Conservation (phyloP, 1,140 invertebrate species). For the Drosophila nigrodunni region DNA sequence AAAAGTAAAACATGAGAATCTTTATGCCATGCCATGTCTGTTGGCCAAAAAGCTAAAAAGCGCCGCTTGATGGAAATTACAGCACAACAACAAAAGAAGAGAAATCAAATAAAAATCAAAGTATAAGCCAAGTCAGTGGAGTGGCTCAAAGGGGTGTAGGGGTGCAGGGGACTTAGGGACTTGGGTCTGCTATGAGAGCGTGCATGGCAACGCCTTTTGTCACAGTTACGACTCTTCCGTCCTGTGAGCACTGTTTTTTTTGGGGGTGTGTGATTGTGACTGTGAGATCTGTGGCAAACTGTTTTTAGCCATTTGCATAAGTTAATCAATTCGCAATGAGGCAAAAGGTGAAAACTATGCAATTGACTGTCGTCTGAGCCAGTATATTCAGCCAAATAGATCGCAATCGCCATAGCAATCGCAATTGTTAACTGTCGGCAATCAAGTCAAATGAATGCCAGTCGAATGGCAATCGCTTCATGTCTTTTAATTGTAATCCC, state of each 20-base stretch:
- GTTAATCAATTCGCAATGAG: slow-evolving; percentile 83
- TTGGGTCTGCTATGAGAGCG: slow-evolving; percentile 44
- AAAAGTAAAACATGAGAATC: slow-evolving; percentile 77
- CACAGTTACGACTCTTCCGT: slow-evolving; percentile 63
- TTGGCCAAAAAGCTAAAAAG: slow-evolving; percentile 53
- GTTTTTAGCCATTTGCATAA: slow-evolving; percentile 76
- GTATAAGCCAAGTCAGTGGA: slow-evolving; percentile 18
- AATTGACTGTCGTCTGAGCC: slow-evolving; percentile 18
- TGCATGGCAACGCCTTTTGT: slow-evolving; percentile 83
- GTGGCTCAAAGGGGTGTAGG: slow-evolving; percentile 23
- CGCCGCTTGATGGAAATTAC: slow-evolving; percentile 79
- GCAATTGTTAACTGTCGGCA: slow-evolving; percentile 46
- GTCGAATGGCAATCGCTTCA: slow-evolving; percentile 46
- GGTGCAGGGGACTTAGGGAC: too few relatives aligned
- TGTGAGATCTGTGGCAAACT: slow-evolving; percentile 44
- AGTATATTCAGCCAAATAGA: background rate
- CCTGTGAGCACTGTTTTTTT: slow-evolving; percentile 8
- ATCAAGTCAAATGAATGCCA: slow-evolving; percentile 54
- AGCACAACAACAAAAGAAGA: slow-evolving; percentile 26
- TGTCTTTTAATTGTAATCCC: slow-evolving; percentile 62
- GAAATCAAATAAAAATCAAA: slow-evolving; percentile 37
- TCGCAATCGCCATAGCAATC: slow-evolving; percentile 33
- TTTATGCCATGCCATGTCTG: slow-evolving; percentile 55
- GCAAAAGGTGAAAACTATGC: slow-evolving; percentile 71
- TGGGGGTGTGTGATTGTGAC: slow-evolving; percentile 38